These are phyloP conservation scores for Pheosia gnoma DNA, from an alignment of 2,888 invertebrate genomes.

Conservation along the genomic window DNA sequence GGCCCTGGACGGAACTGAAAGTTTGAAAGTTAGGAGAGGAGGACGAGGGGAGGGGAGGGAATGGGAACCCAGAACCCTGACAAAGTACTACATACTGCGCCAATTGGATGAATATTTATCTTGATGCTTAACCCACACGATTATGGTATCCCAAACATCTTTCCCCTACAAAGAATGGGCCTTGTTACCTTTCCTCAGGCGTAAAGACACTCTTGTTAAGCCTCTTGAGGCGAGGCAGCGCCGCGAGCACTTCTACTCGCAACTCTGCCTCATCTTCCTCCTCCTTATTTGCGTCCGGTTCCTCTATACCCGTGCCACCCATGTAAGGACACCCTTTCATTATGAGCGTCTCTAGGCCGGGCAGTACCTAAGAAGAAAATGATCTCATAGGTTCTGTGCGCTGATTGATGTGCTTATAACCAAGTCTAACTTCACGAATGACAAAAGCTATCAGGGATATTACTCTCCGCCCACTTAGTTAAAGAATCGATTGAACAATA, in stretches of 20 bases:
- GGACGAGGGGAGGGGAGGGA: too few relatives aligned
- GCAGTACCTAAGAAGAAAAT: conserved; percentile 56
- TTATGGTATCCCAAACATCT: too few relatives aligned
- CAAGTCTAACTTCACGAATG: background rate
- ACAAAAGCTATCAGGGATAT: too few relatives aligned
- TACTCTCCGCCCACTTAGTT: too few relatives aligned
- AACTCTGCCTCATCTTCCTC: conserved; percentile 67
- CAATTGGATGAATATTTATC: too few relatives aligned
- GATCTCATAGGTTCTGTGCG: too few relatives aligned
- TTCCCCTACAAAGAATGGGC: conserved; percentile 16
- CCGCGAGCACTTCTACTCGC: conserved; percentile 76
- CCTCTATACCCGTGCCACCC: conserved; percentile 72
- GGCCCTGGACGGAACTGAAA: too few relatives aligned
- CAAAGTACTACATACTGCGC: too few relatives aligned
- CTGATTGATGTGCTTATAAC: too few relatives aligned
- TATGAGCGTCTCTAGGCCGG: conserved; percentile 77
- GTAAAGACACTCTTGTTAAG: conserved; percentile 81
- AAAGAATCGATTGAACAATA: too few relatives aligned
- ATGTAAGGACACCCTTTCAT: conserved; percentile 82
- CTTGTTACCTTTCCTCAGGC: conserved; percentile 72
- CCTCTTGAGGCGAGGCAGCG: conserved; percentile 79
- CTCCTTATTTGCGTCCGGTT: conserved; percentile 59
- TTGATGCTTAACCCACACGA: background rate
- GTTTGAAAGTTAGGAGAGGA: too few relatives aligned
- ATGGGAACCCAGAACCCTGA: too few relatives aligned